Base-by-base conservation (phyloP, 1,140 invertebrate species). In the Drosophila ercepeae region DNA sequence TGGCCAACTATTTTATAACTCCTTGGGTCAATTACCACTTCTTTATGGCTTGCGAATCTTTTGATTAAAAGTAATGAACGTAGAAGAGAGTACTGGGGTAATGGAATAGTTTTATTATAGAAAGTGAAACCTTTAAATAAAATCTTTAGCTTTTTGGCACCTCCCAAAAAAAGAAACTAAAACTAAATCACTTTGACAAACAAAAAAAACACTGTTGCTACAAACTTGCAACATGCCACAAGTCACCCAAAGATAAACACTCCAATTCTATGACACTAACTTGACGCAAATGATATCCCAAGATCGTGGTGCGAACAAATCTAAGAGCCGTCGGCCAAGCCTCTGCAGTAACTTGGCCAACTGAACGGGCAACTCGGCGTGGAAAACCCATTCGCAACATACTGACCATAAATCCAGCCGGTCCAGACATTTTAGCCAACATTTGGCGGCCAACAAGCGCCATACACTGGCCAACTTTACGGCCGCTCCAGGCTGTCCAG, bases 381-480 rank as follows among this genome's bases (percentile, higher is more conserved):
- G 69, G 73, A 88, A 81, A 88, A 75, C 57, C 82, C 83, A 83
- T 78, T 83, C 74, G 74, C 65, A 52, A 59, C 79, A 78, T 64
- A 88, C 82, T 88, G 77, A 88, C 83, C 83, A 88, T 88, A 88
- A 88, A 77, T 88, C 74, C 57, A 75, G 51, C 19, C 52, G 53
- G 48, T 58, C 63, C 60, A 75, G 78, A 61, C 82, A 67, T 88
- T 88, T 88, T 82, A 82, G 77, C 64, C 70, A 81, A 88, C 64
- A 54, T 84, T 76, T 61, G 46, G 53, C 42, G 23, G 46, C 44
- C 46, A 34, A 25, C 16, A 19, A 55, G 48, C 60, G 54, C 67
- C 67, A 75, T 75, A 58, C 29, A 49, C 72, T 60, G 59, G 51
- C 72, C 52, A 72, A 70, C 32, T 57, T 67, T 49, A 68, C 54